phyloP scores from a whole-genome alignment of 2,113 vertebrate species.

The Limnothrissa miodon region DNA sequence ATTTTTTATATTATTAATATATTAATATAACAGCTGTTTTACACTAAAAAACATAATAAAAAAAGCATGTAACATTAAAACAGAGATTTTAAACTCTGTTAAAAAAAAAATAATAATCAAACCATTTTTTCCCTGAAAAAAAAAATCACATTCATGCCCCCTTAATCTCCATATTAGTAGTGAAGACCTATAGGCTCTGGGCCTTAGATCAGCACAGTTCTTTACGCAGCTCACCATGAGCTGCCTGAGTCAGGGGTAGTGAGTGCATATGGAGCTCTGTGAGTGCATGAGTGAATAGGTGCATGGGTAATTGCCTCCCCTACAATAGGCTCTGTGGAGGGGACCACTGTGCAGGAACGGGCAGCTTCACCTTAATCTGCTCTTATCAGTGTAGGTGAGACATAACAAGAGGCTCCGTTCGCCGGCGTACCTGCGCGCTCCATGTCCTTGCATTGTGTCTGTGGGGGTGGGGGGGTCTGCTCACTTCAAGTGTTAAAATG shows the following conservation, averaged over 20 bases:
- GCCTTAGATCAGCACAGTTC: background rate
- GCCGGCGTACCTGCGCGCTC: background rate
- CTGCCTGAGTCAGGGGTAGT: background rate
- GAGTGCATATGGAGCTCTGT: constrained; percentile 8
- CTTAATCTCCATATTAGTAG: background rate
- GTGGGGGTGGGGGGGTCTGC: background rate
- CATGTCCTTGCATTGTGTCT: constrained; percentile 28
- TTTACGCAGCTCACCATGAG: background rate
- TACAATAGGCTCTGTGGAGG: constrained; percentile 19
- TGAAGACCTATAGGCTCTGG: background rate
- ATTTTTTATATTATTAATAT: no score
- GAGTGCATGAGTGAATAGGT: no score
- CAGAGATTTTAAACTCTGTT: no score
- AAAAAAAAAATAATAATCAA: no score
- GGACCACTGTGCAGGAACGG: background rate
- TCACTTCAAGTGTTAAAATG: constrained; percentile 33
- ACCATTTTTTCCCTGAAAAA: no score
- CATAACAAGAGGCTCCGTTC: constrained; percentile 42
- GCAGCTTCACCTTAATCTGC: constrained; percentile 40
- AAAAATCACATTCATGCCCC: background rate
- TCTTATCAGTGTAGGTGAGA: constrained; percentile 47
- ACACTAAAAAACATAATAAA: no score
- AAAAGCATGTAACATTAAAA: no score
- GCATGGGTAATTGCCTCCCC: constrained; percentile 23
- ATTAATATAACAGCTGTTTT: no score